These are phyloP conservation scores for Todus mexicanus DNA, from an alignment of 2,797 vertebrate genomes.

Conservation along the genomic window DNA sequence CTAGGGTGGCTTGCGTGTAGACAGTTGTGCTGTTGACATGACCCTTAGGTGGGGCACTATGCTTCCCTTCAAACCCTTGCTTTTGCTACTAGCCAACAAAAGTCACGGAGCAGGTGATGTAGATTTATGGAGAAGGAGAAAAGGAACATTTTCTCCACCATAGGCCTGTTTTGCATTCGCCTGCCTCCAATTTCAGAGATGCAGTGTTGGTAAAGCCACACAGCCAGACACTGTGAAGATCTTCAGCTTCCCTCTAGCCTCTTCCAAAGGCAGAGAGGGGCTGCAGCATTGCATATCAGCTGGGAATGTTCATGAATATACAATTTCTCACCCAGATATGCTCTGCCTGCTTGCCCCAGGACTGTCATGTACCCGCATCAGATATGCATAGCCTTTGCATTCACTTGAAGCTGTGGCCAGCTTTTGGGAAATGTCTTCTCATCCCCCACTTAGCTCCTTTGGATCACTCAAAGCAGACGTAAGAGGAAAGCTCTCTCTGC, in stretches of 20 bases:
- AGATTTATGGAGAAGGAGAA: not conserved
- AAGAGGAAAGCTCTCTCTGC: not conserved
- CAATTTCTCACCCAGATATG: not conserved
- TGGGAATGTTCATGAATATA: not conserved
- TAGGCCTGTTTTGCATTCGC: not conserved
- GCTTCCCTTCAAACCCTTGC: not conserved
- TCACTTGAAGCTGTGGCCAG: not conserved
- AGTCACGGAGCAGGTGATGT: not conserved
- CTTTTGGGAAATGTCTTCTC: not conserved
- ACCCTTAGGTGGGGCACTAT: too few species aligned
- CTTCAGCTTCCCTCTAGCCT: not conserved
- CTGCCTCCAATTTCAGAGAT: not conserved
- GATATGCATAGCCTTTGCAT: rapidly evolving
- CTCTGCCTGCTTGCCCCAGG: not conserved
- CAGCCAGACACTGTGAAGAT: not conserved
- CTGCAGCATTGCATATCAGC: not conserved
- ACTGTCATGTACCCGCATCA: not conserved
- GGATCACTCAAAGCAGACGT: not conserved
- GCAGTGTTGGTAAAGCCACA: not conserved
- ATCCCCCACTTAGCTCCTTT: not conserved
- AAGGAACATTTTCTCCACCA: not conserved
- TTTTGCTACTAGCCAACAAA: not conserved
- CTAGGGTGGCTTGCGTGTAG: not conserved
- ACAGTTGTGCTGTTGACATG: not conserved
- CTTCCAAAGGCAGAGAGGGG: not conserved